These are phyloP conservation scores for Pantala flavescens DNA, from an alignment of 1,140 invertebrate genomes.

Conservation along the genomic window DNA sequence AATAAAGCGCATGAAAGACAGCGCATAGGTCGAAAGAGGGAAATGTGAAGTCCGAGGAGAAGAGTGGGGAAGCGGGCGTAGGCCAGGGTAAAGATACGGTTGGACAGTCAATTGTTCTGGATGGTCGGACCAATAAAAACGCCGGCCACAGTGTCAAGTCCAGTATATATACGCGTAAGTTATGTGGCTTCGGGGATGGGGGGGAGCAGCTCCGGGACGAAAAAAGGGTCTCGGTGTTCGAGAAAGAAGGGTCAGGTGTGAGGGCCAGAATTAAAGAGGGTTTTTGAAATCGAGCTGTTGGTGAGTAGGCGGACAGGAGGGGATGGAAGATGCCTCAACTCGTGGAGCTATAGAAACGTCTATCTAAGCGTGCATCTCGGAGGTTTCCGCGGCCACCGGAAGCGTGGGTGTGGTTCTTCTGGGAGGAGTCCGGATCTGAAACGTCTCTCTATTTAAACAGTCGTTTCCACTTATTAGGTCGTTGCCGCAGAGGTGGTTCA, in stretches of 20 bases:
- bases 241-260: not conserved
- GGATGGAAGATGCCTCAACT: not conserved
- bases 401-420: not conserved
- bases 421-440: not conserved
- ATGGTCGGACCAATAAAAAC: constrained; percentile 1
- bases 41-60: not conserved
- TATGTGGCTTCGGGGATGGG: not conserved
- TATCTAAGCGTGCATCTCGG: not conserved
- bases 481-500: no score
- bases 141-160: not conserved
- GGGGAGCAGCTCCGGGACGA: not conserved
- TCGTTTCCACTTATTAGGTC: no score
- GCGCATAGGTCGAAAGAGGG: not conserved
- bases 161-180: constrained; percentile 3
- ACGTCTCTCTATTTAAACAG: no score
- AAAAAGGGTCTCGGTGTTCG: not conserved
- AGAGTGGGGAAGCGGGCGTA: not conserved
- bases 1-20: not conserved
- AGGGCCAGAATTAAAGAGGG: not conserved
- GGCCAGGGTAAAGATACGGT: not conserved
- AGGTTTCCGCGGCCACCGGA: not conserved
- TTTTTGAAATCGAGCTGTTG: not conserved
- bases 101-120: constrained; percentile 8
- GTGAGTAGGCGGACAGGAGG: not conserved
- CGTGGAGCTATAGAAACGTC: not conserved